These are phyloP conservation scores for Mobula hypostoma DNA, from an alignment of 2,113 vertebrate species.

Conservation along the genomic window DNA sequence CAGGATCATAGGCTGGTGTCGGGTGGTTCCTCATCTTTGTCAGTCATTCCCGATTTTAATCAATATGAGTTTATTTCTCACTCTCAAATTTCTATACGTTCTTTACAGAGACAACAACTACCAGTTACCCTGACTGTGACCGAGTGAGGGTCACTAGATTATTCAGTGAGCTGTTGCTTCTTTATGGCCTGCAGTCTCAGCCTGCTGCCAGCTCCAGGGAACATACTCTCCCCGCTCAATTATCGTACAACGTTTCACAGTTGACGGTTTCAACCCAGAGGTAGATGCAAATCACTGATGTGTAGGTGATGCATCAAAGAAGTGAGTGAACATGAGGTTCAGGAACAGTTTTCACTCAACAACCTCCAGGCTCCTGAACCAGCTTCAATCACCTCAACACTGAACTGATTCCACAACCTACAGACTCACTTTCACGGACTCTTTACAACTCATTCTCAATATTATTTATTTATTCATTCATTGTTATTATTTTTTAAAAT, in stretches of 20 bases:
- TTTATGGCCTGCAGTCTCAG: neutral
- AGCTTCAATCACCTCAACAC: too few relatives aligned
- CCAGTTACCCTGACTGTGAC: neutral
- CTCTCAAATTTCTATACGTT: neutral
- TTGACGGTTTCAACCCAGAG: neutral
- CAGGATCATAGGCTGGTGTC: neutral
- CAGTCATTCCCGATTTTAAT: too few relatives aligned
- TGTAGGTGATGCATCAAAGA: neutral
- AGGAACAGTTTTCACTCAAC: too few relatives aligned
- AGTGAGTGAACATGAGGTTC: neutral
- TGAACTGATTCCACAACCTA: too few relatives aligned
- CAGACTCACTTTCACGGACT: too few relatives aligned
- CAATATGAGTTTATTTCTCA: neutral
- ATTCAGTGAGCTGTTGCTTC: neutral
- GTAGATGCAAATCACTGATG: neutral
- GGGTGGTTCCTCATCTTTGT: neutral
- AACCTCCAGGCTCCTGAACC: too few relatives aligned
- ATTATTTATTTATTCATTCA: too few relatives aligned
- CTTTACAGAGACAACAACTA: neutral
- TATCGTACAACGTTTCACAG: neutral
- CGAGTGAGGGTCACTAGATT: neutral
- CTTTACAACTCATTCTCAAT: too few relatives aligned
- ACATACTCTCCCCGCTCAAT: neutral
- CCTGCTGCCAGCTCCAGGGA: neutral
- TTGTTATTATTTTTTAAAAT: too few relatives aligned